These are phyloP conservation scores for Schizopygopsis malacanthus DNA, from an alignment of 2,797 vertebrate genomes.

Conservation along the genomic window DNA sequence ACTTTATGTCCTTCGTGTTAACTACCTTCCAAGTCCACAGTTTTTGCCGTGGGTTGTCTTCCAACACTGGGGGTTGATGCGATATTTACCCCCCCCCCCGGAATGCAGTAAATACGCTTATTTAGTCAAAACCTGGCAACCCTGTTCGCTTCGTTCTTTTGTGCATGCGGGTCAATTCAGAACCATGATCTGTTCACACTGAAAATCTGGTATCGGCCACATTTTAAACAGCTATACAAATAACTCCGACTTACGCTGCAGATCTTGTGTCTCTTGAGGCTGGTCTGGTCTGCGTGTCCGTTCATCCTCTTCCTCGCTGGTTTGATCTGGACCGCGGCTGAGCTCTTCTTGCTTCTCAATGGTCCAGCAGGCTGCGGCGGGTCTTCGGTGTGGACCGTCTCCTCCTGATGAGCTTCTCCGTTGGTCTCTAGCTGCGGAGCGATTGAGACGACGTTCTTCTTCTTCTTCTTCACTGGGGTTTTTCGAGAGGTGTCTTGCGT, in stretches of 20 bases:
- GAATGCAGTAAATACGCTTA: too few relatives aligned
- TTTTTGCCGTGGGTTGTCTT: too few relatives aligned
- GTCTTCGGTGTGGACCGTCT: neutral
- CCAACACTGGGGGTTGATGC: too few relatives aligned
- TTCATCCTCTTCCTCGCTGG: conserved; percentile 36
- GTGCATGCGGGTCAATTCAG: too few relatives aligned
- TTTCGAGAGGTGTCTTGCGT: neutral
- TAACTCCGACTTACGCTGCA: conserved; percentile 58
- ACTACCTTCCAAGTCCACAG: too few relatives aligned
- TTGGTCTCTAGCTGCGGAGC: neutral
- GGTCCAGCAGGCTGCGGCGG: neutral
- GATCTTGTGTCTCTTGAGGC: conserved; percentile 39
- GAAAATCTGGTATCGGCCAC: too few relatives aligned
- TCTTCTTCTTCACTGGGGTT: conserved; percentile 41
- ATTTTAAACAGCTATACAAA: too few relatives aligned
- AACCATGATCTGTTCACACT: too few relatives aligned
- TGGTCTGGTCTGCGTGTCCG: conserved; percentile 10
- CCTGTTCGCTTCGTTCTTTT: too few relatives aligned
- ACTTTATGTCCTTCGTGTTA: too few relatives aligned
- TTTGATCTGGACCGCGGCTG: neutral
- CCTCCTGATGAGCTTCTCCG: neutral
- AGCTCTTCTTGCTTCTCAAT: neutral
- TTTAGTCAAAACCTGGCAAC: too few relatives aligned
- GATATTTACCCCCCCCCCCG: too few relatives aligned
- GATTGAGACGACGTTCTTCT: neutral